A percentile compares a stretch with the other conserved stretches of the same genome.
Conservation (phyloP, 2,113 vertebrate genomes). For the Hyla sarda region DNA sequence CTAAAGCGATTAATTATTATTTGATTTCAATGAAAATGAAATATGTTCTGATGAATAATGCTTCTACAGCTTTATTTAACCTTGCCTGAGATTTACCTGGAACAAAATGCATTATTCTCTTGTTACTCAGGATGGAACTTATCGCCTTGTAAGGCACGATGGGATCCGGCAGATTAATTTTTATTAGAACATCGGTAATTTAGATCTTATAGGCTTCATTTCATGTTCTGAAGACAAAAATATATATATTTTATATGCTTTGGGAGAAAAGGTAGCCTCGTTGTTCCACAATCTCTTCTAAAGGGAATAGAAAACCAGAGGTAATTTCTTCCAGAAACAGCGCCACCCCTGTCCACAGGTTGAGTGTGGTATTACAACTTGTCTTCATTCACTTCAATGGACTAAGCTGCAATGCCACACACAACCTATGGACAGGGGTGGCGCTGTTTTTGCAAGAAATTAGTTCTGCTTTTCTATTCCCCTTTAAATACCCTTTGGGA, state of each 20-base stretch:
- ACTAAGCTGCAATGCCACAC: too few relatives aligned
- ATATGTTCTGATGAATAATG: not conserved
- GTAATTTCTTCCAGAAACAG: too few relatives aligned
- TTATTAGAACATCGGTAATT: not conserved
- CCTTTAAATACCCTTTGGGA: not conserved
- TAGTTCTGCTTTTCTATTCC: too few relatives aligned
- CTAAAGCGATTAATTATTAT: too few relatives aligned
- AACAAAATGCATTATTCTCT: not conserved
- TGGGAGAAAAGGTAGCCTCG: not conserved
- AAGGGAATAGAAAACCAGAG: too few relatives aligned
- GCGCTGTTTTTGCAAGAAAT: too few relatives aligned
- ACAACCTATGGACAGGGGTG: too few relatives aligned
- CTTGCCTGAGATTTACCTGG: not conserved
- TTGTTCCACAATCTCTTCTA: not conserved
- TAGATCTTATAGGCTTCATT: not conserved
- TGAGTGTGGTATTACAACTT: too few relatives aligned
- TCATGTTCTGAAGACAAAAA: not conserved
- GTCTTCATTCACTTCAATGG: too few relatives aligned
- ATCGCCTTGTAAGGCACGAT: not conserved
- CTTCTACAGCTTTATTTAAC: not conserved
- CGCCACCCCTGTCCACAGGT: too few relatives aligned
- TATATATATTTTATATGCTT: not conserved
- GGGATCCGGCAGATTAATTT: not conserved
- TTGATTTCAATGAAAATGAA: not conserved
- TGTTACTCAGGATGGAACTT: not conserved